Conservation (phyloP, 2,797 vertebrate species). For the Squalus acanthias region DNA sequence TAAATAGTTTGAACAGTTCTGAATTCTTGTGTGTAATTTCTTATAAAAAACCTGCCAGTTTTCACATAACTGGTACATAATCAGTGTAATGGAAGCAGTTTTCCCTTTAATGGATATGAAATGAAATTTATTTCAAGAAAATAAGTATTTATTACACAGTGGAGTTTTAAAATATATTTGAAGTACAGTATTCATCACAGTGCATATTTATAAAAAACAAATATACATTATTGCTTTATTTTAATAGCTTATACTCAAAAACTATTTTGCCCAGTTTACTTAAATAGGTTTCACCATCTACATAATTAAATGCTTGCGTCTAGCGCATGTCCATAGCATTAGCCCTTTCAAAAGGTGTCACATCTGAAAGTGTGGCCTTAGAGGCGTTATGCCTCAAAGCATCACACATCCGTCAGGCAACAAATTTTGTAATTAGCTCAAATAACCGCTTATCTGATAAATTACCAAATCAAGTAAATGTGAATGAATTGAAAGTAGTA, state of each 20-base stretch:
- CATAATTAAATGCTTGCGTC: neutral
- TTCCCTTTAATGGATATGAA: neutral
- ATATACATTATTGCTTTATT: slow-evolving; percentile 31
- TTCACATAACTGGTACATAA: slow-evolving; percentile 25
- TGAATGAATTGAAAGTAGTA: neutral
- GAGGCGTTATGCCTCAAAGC: neutral
- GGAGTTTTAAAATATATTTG: neutral
- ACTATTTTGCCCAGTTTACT: neutral
- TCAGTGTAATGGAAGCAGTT: neutral
- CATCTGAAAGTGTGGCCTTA: neutral
- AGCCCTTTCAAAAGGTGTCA: neutral
- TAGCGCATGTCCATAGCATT: neutral
- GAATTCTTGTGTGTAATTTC: neutral
- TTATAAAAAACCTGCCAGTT: neutral
- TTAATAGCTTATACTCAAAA: slow-evolving; percentile 10
- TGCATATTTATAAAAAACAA: slow-evolving; percentile 25
- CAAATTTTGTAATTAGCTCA: neutral
- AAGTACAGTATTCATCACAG: neutral
- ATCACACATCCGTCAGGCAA: neutral
- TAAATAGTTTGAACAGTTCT: slow-evolving; percentile 30
- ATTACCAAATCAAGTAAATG: neutral
- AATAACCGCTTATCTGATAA: neutral
- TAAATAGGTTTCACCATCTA: slow-evolving; percentile 10
- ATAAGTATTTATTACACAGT: slow-evolving; percentile 21
- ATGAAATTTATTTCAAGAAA: slow-evolving; percentile 7